Conservation (phyloP, 2,888 invertebrate species). For the Vanessa cardui region DNA sequence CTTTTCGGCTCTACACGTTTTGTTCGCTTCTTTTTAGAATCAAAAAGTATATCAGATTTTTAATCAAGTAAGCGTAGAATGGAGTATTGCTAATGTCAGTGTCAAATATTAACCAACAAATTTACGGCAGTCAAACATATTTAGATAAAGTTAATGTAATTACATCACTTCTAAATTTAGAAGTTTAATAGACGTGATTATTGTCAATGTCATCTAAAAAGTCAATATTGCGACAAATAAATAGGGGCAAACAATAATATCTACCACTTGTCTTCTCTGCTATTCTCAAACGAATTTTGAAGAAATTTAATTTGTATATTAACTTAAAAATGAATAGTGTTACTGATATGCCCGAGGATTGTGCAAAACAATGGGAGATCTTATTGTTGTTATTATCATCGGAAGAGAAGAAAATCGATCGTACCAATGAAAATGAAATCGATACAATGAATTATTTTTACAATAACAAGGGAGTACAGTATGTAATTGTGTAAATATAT, state of each 20-base stretch:
- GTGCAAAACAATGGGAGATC: conserved; percentile 74
- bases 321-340: conserved; percentile 52
- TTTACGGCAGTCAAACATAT: neutral
- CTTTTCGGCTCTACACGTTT: too few species aligned
- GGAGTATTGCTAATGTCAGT: neutral
- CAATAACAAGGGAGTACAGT: conserved; percentile 69
- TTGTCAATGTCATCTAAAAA: neutral
- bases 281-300: neutral
- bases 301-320: neutral
- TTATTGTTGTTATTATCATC: conserved; percentile 66
- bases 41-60: too few species aligned
- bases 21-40: too few species aligned
- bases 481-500: conserved; percentile 31
- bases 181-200: neutral
- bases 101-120: neutral
- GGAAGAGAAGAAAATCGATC: conserved; percentile 73
- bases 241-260: neutral
- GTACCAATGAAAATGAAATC: conserved; percentile 64
- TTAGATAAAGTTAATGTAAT: neutral
- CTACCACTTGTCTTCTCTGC: neutral
- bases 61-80: neutral
- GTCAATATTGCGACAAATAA: neutral
- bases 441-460: conserved; percentile 72
- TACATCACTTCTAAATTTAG: neutral
- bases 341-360: conserved; percentile 62